Percentiles rank a stretch among this genome's conserved stretches.
phyloP scores from a whole-genome alignment of 1,140 invertebrate genomes.

The Piezodorus guildinii region DNA sequence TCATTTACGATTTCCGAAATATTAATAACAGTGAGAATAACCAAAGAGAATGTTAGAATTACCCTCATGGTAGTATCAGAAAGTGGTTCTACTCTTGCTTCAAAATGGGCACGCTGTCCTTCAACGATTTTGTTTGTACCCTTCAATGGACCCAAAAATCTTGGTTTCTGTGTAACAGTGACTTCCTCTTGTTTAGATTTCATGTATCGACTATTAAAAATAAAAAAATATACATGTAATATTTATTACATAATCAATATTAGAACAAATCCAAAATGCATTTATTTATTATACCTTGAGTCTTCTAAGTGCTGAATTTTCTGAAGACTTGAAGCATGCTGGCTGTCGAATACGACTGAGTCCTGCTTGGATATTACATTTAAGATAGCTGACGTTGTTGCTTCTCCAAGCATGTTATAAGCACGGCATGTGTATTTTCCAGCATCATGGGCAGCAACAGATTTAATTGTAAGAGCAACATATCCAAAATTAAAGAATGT shows the following conservation, averaged over 20 bases:
- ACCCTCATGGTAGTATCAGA: conserved; percentile 72
- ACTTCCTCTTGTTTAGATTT: conserved; percentile 54
- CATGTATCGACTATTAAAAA: conserved; percentile 32
- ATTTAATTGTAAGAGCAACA: conserved; percentile 90
- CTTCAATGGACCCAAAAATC: conserved; percentile 75
- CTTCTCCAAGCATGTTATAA: conserved; percentile 77
- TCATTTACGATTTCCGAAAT: neutral
- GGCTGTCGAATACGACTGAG: conserved; percentile 66
- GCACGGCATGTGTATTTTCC: conserved; percentile 86
- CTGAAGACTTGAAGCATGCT: conserved; percentile 74
- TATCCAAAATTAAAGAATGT: conserved; percentile 95
- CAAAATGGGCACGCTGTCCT: conserved; percentile 91
- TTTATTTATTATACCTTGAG: conserved; percentile 38
- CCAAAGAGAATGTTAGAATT: neutral
- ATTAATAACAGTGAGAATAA: neutral
- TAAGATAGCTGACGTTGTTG: conserved; percentile 75
- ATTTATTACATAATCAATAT: neutral
- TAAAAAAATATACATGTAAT: conserved; percentile 18
- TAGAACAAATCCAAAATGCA: no score
- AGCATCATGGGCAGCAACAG: conserved; percentile 77
- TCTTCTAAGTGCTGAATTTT: conserved; percentile 84
- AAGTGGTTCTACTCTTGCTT: conserved; percentile 85
- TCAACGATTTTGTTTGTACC: conserved; percentile 90
- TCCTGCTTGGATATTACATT: conserved; percentile 76
- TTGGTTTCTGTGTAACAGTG: conserved; percentile 60